phyloP scores from a whole-genome alignment of 2,888 invertebrate species.

The Tromatobia lineatoria region DNA sequence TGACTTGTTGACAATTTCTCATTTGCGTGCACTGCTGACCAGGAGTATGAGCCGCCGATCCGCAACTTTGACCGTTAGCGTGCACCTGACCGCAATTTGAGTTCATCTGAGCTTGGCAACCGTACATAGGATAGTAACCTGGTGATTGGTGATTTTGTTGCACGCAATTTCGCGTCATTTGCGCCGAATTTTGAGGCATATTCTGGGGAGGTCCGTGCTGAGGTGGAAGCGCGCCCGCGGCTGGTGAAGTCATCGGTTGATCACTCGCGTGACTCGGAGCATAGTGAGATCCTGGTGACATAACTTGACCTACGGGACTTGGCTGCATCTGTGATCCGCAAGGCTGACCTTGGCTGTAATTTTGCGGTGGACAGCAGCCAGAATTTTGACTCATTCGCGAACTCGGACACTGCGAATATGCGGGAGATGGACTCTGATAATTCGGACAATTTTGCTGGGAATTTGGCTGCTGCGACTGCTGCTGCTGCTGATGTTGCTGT shows the following conservation, averaged over 20 bases:
- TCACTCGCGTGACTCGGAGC: slow-evolving; percentile 81
- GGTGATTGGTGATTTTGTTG: slow-evolving; percentile 76
- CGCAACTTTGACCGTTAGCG: slow-evolving; percentile 73
- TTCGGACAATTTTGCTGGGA: slow-evolving; percentile 75
- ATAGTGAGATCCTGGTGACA: slow-evolving; percentile 83
- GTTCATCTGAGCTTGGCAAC: slow-evolving; percentile 78
- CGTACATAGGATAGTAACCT: slow-evolving; percentile 78
- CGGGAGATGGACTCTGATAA: slow-evolving; percentile 77
- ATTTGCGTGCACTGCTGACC: slow-evolving; percentile 64
- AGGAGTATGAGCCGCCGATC: slow-evolving; percentile 68
- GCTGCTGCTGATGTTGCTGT: slow-evolving; percentile 73
- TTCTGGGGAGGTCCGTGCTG: slow-evolving; percentile 80
- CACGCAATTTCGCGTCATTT: slow-evolving; percentile 81
- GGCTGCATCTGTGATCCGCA: slow-evolving; percentile 75
- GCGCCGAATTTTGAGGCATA: slow-evolving; percentile 78
- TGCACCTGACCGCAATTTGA: slow-evolving; percentile 73
- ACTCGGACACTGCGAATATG: slow-evolving; percentile 81
- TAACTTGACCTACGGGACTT: slow-evolving; percentile 80
- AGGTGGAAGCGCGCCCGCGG: slow-evolving; percentile 82
- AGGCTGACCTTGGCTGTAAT: slow-evolving; percentile 76
- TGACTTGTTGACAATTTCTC: slow-evolving; percentile 78
- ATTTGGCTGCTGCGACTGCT: slow-evolving; percentile 67
- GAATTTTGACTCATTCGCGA: slow-evolving; percentile 78
- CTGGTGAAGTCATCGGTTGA: slow-evolving; percentile 83
- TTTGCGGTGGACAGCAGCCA: slow-evolving; percentile 80